A percentile compares a stretch with the other conserved stretches of the same genome.
phyloP scores from a whole-genome alignment of 2,113 vertebrate species.

The Tupaia tana region DNA sequence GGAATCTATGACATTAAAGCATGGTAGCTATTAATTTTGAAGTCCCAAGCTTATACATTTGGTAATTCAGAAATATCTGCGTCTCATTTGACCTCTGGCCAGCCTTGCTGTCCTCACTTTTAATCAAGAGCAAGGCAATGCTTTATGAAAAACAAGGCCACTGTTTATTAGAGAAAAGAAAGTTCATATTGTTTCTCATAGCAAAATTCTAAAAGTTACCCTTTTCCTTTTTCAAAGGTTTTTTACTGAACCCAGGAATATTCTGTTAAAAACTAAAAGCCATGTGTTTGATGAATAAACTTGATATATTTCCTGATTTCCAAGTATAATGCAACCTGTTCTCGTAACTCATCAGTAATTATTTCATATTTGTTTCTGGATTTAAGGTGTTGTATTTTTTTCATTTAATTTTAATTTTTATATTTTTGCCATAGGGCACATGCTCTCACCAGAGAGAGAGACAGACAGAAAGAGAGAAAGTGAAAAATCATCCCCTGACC shows the following conservation, averaged over 20 bases:
- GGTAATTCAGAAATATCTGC: constrained; percentile 52
- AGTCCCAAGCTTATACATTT: constrained; percentile 36
- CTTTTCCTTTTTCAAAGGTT: constrained; percentile 1
- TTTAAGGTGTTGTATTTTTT: constrained; percentile 22
- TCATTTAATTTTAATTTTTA: too few relatives aligned
- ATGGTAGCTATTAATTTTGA: constrained; percentile 49
- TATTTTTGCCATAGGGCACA: too few relatives aligned
- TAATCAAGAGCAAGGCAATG: not conserved
- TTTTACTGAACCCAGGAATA: constrained; percentile 51
- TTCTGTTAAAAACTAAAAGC: not conserved
- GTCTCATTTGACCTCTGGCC: constrained; percentile 18
- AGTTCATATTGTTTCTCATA: constrained; percentile 54
- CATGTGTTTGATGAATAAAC: constrained; percentile 27
- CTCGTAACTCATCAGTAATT: constrained; percentile 52
- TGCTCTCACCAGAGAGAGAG: too few relatives aligned
- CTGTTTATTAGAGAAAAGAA: not conserved
- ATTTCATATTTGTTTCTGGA: constrained; percentile 58
- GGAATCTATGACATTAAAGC: constrained; percentile 40
- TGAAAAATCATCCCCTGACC: too few relatives aligned
- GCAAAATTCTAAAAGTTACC: constrained; percentile 17
- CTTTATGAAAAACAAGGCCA: constrained; percentile 50
- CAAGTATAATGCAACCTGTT: constrained; percentile 28
- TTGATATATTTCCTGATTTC: constrained; percentile 19
- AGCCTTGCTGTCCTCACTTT: not conserved
- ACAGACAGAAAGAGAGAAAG: too few relatives aligned